Evolutionary conservation across 2,113 vertebrate species (phyloP).

Genomic region (Ptyas mucosa): DNA sequence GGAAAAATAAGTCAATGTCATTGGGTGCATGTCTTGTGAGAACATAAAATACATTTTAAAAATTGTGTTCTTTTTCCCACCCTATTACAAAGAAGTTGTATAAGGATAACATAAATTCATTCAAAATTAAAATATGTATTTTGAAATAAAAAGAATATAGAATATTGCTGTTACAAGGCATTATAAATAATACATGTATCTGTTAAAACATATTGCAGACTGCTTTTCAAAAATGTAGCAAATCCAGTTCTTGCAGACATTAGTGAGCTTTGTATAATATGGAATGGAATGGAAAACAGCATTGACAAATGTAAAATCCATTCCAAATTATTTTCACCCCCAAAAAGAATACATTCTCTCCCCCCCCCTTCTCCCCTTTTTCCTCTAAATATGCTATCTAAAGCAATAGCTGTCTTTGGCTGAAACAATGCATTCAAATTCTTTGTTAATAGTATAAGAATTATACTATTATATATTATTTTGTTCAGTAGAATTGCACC

Average conservation of each 20-base stretch:
- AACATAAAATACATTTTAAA: background rate
- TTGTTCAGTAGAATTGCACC: background rate
- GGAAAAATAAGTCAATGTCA: background rate
- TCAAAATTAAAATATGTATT: background rate
- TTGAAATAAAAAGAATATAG: background rate
- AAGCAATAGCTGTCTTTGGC: background rate
- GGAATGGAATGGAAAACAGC: background rate
- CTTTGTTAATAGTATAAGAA: background rate
- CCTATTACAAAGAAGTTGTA: background rate
- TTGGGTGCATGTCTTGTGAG: background rate
- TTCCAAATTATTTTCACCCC: background rate
- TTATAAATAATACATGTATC: background rate
- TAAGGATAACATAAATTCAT: background rate
- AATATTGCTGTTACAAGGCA: background rate
- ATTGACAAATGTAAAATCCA: background rate
- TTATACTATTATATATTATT: background rate
- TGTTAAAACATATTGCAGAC: slow-evolving; percentile 6
- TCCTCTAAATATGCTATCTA: background rate
- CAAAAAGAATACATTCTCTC: background rate
- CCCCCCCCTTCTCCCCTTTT: fast-evolving
- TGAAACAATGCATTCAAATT: background rate
- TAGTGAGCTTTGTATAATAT: background rate
- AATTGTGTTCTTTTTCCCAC: background rate
- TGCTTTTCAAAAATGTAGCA: background rate
- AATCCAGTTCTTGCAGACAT: background rate